Base-by-base conservation (phyloP, 2,888 invertebrate species). In the Cheilosia variabilis region DNA sequence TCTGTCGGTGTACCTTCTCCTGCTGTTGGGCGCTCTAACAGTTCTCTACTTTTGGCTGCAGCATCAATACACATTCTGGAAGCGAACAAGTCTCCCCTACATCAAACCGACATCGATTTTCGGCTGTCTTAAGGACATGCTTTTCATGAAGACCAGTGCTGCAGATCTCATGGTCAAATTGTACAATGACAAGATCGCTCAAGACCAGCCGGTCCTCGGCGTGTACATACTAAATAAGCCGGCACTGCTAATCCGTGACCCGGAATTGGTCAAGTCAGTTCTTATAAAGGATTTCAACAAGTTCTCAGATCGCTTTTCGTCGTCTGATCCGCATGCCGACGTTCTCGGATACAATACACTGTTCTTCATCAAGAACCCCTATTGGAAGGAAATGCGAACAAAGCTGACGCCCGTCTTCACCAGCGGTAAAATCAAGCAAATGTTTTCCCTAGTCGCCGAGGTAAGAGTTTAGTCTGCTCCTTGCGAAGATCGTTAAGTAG, bases 361-460 rank as follows among this genome's bases (percentile, higher is more conserved):
- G 1, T 93, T 93, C 84, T 89, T 93, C 58, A 88, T 93, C 0
- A 92, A 91, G 19, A 92, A 92, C 89, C 91, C 92, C 0, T 78
- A 90, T 0, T 93, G 93, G 93, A 93, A 91, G 76, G 87, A 90
- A 13, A 87, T 93, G 0, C 90, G 93, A 34, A 60, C 89, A 1
- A 93, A 93, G 78, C 71, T 93, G 4, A 91, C 93, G 0, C 93
- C 93, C 0, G 90, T 93, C 1, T 93, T 93, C 81, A 93, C 93
- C 0, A 91, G 90, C 62, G 92, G 91, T 3, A 92, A 92, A 66
- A 88, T 92, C 0, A 92, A 92, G 60, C 91, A 91, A 75, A 91
- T 92, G 91, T 92, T 92, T 89, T 88, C 89, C 1, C 87, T 92
- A 13, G 89, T 92, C 87, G 88, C 89, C 41, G 89, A 91, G 88